Evolutionary conservation across 2,797 vertebrate genomes (phyloP), one percentile per base, ranked within the genome.

Genomic region (Schizothorax lantsangensis): DNA sequence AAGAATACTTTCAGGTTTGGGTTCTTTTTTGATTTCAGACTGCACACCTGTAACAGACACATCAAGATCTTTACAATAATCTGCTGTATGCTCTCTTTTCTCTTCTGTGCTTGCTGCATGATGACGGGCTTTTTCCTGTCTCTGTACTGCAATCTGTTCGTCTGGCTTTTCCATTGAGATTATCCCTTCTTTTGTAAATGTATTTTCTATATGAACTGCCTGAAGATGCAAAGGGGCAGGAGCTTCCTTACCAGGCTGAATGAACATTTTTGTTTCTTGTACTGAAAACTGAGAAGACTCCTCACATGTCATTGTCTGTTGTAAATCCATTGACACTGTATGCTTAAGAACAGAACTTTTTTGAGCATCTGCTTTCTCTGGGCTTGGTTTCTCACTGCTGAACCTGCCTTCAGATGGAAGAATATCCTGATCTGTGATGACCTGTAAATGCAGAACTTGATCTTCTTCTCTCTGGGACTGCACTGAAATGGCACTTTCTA

Each of bases 151-250:
- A 75, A 89, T 66, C 85, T 96, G 95, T 72, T 94, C 90, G 15
- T 93, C 91, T 33, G 94, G 93, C 81, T 92, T 94, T 81, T 93
- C 94, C 78, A 91, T 88, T 38, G 84, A 19, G n/a, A 96, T 90
- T 21, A 93, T 12, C 0, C 94, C 95, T 89, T 98, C 97, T 93
- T 96, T 97, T 26, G 93, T 88, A 36, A 97, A 90, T 0, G 91
- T 73, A 4, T 94, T 89, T 69, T 95, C 92, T 36, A 81, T 75
- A 14, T 96, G 93, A 68, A 91, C 91, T 0, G 86, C 91, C 81
- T 97, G 97, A 15, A 96, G 93, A 83, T 96, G 95, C 89, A 96
- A 89, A 33, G 88, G 75, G 23, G 93, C 47, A 15, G 71, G 86
- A 2, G 93, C 88, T 83, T 96, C 96, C 91, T 90, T 91, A 77